A percentile compares a stretch with the other conserved stretches of the same genome.
Evolutionary conservation across 2,888 invertebrate species (phyloP).

Genomic region (Caenorhabditis afra): DNA sequence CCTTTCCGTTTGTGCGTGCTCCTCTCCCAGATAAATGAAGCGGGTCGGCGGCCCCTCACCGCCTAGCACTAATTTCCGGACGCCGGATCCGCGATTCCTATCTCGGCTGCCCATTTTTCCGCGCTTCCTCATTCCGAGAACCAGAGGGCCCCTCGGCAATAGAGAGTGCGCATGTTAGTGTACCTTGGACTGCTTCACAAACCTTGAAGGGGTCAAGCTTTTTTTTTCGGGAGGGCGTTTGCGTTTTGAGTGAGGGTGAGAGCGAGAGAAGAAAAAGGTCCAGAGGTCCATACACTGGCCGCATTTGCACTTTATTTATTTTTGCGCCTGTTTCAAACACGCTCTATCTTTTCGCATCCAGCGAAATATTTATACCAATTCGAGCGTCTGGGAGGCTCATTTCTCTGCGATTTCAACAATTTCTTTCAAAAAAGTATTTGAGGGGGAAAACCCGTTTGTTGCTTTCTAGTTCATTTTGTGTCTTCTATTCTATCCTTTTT

Average conservation of each 20-base stretch:
- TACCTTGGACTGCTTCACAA: conserved; percentile 42
- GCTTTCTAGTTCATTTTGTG: too few species aligned
- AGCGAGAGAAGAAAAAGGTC: not conserved
- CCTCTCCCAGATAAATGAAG: not conserved
- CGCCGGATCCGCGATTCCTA: conserved; percentile 32
- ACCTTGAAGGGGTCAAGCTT: conserved; percentile 41
- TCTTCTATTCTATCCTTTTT: too few species aligned
- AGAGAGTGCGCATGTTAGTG: conserved; percentile 27
- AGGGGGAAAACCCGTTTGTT: too few species aligned
- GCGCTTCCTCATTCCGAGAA: conserved; percentile 40
- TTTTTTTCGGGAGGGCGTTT: conserved; percentile 25
- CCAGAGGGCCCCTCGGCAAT: not conserved
- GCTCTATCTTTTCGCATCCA: conserved; percentile 53
- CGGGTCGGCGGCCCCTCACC: not conserved
- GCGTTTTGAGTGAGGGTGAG: conserved; percentile 7
- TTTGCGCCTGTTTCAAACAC: conserved; percentile 60
- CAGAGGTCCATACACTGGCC: conserved; percentile 47
- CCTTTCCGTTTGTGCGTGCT: not conserved
- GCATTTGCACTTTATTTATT: conserved; percentile 61
- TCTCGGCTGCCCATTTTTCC: conserved; percentile 12
- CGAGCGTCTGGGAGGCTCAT: not conserved
- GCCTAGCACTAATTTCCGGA: conserved; percentile 53
- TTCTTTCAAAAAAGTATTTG: too few species aligned
- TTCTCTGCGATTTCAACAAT: not conserved
- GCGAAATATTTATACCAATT: conserved; percentile 50